Evolutionary conservation across 2,113 vertebrate species (phyloP).

Genomic region (Bucco capensis): DNA sequence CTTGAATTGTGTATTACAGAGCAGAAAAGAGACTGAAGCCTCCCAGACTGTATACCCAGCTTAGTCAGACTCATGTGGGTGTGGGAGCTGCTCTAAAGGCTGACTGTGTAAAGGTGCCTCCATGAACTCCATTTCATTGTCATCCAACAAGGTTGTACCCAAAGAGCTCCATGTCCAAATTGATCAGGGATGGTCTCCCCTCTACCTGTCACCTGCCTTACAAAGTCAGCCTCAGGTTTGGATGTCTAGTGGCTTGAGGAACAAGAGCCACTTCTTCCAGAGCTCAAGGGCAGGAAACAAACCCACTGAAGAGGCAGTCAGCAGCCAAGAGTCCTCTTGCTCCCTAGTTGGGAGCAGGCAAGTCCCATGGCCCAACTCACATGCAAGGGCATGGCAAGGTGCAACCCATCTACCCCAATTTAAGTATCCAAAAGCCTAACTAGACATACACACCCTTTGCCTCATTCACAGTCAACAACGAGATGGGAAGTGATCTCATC

Average conservation of each 20-base stretch:
- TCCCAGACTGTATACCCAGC: not conserved
- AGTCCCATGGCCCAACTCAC: accelerated
- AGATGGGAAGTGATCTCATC: slow-evolving; percentile 45
- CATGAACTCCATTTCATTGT: not conserved
- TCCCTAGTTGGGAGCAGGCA: not conserved
- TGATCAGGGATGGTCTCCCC: not conserved
- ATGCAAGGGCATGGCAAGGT: accelerated
- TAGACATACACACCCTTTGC: not conserved
- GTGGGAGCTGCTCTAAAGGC: not conserved
- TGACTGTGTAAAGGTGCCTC: not conserved
- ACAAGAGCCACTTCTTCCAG: not conserved
- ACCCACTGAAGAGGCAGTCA: accelerated
- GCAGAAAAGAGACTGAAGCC: not conserved
- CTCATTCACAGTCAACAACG: not conserved
- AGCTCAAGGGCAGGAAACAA: not conserved
- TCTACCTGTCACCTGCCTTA: not conserved
- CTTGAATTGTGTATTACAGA: slow-evolving; percentile 8
- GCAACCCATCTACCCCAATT: not conserved
- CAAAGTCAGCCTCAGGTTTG: not conserved
- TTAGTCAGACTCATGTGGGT: not conserved
- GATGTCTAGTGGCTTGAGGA: not conserved
- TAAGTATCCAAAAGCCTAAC: not conserved
- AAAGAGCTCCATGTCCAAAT: not conserved
- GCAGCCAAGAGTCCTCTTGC: accelerated
- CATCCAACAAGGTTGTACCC: not conserved